These are phyloP conservation scores for Macrotus californicus DNA, from an alignment of 2,113 vertebrate genomes.

Conservation along the genomic window DNA sequence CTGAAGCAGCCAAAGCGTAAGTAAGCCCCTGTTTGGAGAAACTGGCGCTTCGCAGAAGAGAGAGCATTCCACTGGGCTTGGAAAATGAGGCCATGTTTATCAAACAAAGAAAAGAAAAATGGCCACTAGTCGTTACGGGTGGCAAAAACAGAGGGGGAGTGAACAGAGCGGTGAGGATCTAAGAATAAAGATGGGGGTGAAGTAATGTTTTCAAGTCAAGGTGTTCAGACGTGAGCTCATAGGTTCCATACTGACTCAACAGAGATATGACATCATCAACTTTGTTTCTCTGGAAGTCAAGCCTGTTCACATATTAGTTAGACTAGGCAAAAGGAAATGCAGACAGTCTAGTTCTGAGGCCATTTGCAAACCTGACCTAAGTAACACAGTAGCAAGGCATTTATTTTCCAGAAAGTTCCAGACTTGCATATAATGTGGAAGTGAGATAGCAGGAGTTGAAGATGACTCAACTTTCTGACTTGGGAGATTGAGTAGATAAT, in stretches of 20 bases:
- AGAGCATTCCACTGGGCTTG: neutral
- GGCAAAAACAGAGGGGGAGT: rapidly evolving
- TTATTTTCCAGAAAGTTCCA: neutral
- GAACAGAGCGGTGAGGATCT: neutral
- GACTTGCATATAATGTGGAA: neutral
- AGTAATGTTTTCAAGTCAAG: neutral
- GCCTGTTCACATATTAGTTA: neutral
- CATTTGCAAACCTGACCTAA: neutral
- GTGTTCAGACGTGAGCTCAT: neutral
- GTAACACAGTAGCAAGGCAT: neutral
- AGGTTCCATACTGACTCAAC: neutral
- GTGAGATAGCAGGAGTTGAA: neutral
- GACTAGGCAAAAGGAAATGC: neutral
- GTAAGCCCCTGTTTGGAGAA: neutral
- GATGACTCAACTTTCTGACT: neutral
- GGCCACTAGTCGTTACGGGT: neutral
- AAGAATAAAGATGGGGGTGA: neutral
- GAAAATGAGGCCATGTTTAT: neutral
- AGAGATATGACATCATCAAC: no score
- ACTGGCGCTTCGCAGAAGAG: neutral
- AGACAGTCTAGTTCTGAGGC: neutral
- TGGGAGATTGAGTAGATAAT: neutral
- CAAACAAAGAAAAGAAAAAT: neutral
- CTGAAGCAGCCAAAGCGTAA: neutral
- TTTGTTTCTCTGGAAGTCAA: neutral